Conservation (phyloP, 2,888 invertebrate genomes). For the Polydrusus cervinus region DNA sequence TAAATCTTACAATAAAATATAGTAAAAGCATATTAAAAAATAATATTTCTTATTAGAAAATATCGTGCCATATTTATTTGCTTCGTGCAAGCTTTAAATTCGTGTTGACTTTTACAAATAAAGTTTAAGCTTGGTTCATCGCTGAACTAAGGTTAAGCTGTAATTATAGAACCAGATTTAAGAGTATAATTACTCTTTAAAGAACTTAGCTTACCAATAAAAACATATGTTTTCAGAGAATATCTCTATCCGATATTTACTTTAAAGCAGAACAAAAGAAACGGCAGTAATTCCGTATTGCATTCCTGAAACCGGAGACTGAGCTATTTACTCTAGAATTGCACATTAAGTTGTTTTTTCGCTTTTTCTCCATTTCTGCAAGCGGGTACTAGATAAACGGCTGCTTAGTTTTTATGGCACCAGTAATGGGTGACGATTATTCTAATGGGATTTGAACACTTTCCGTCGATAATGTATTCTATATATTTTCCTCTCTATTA, state of each 20-base stretch:
- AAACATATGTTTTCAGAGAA: background rate
- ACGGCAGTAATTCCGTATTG: constrained; percentile 4
- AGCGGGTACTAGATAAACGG: constrained; percentile 13
- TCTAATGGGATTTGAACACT: constrained; percentile 4
- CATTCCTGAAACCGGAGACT: constrained; percentile 3
- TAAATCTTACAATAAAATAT: too few species aligned
- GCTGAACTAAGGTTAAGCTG: too few species aligned
- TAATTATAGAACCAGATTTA: too few species aligned
- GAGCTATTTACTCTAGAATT: background rate
- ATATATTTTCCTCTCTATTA: background rate
- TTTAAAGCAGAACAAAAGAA: background rate
- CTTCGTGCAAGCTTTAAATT: too few species aligned
- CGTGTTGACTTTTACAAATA: too few species aligned
- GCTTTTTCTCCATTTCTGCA: background rate
- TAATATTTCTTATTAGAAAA: too few species aligned
- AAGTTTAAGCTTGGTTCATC: too few species aligned
- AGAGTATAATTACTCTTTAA: too few species aligned
- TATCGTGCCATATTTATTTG: too few species aligned
- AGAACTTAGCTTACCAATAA: too few species aligned
- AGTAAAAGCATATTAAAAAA: too few species aligned
- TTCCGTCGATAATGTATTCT: background rate
- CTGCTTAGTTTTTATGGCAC: constrained; percentile 13
- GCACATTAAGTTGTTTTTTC: constrained; percentile 11
- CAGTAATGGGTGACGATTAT: background rate
- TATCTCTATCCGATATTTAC: background rate